Evolutionary conservation across 1,140 invertebrate genomes (phyloP).

Genomic region (Zaprionus davidi): DNA sequence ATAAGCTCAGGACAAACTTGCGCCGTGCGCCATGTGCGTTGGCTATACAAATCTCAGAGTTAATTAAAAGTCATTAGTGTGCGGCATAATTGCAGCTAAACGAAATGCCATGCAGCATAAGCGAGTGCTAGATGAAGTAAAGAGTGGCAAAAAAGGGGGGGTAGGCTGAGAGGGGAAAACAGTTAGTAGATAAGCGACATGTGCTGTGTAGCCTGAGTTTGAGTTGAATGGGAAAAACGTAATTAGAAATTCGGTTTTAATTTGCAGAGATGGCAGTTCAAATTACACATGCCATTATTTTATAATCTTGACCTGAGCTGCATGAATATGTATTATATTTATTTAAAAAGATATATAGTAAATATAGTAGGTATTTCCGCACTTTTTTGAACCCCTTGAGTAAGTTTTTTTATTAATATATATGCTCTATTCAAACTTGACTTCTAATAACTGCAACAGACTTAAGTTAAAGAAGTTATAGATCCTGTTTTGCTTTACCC

Average conservation of each 20-base stretch:
- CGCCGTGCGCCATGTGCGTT: slow-evolving; percentile 24
- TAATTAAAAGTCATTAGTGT: slow-evolving; percentile 81
- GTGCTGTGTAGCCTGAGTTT: background rate
- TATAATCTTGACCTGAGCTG: background rate
- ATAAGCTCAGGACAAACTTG: slow-evolving; percentile 50
- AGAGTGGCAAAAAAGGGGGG: background rate
- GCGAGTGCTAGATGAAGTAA: background rate
- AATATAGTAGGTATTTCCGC: too few species aligned
- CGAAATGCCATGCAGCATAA: slow-evolving; percentile 26
- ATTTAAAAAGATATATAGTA: too few species aligned
- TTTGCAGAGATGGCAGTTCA: background rate
- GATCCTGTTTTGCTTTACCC: too few species aligned
- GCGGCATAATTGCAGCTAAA: slow-evolving; percentile 70
- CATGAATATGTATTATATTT: background rate
- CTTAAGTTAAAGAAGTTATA: background rate
- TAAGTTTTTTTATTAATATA: too few species aligned
- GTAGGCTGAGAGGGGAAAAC: background rate
- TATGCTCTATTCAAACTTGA: too few species aligned
- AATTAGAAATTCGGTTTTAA: slow-evolving; percentile 1
- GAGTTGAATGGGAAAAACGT: background rate
- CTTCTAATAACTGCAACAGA: background rate
- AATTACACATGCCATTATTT: background rate
- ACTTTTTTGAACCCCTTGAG: too few species aligned
- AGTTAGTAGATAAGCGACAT: background rate
- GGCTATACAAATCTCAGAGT: slow-evolving; percentile 72